Evolutionary conservation across 2,797 vertebrate genomes (phyloP).

Genomic region (Gouania willdenowi): DNA sequence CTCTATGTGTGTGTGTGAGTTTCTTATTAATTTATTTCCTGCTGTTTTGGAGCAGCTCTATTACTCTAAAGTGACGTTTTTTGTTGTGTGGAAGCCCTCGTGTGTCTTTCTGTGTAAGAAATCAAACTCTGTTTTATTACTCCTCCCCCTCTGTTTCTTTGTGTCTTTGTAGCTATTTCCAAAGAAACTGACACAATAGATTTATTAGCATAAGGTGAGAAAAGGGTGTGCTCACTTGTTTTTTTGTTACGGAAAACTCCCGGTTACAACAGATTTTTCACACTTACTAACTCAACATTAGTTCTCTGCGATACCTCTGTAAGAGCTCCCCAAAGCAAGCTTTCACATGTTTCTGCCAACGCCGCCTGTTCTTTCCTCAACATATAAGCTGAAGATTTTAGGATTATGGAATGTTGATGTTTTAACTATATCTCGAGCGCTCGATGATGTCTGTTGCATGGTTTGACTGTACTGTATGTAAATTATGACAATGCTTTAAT

Average conservation of each 20-base stretch:
- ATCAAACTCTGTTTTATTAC: background rate
- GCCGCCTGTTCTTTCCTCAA: conserved; percentile 21
- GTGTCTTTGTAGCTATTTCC: conserved; percentile 49
- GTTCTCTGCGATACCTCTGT: conserved; percentile 9
- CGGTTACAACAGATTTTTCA: conserved; percentile 26
- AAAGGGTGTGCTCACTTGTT: conserved; percentile 16
- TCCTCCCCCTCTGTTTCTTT: conserved; percentile 1
- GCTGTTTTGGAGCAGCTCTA: conserved; percentile 8
- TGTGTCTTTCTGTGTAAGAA: too few species aligned
- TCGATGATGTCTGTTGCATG: conserved; percentile 60
- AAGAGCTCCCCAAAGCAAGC: conserved; percentile 9
- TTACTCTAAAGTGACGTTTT: conserved; percentile 20
- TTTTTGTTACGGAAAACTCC: conserved; percentile 23
- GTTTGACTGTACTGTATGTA: conserved; percentile 53
- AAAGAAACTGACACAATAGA: conserved; percentile 46
- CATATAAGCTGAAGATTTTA: conserved; percentile 46
- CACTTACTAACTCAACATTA: conserved; percentile 8
- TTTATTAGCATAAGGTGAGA: background rate
- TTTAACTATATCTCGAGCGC: conserved; percentile 43
- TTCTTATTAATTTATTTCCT: conserved; percentile 43
- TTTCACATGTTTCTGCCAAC: conserved; percentile 22
- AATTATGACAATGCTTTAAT: conserved; percentile 39
- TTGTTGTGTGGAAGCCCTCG: too few species aligned
- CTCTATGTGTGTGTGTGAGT: conserved; percentile 21
- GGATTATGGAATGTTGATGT: conserved; percentile 30